Evolutionary conservation across 2,113 vertebrate genomes (phyloP).

Genomic region (Bombycilla garrulus): DNA sequence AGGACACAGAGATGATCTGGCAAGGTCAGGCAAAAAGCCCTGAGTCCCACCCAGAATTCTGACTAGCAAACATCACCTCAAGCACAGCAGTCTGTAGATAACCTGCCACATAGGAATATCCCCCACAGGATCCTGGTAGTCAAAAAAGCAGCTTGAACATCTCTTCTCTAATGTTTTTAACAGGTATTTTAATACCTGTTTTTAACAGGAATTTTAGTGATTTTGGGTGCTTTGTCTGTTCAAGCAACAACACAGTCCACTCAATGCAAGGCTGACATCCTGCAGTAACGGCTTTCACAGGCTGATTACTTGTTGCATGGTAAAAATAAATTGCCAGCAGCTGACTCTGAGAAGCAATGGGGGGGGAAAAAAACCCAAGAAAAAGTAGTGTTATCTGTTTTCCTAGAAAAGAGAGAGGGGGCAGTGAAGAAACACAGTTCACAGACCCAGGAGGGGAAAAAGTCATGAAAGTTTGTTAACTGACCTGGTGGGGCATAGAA

Average conservation of each 20-base stretch:
- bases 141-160: background rate
- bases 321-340: background rate
- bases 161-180: background rate
- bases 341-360: background rate
- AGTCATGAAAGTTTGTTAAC: background rate
- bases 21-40: background rate
- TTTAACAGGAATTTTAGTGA: background rate
- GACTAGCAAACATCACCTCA: background rate
- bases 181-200: background rate
- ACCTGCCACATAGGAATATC: background rate
- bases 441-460: background rate
- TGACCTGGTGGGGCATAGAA: background rate
- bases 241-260: background rate
- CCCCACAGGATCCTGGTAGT: background rate
- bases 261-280: background rate
- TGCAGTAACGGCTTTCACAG: background rate
- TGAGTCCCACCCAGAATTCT: background rate
- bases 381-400: background rate
- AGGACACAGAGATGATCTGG: background rate
- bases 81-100: background rate
- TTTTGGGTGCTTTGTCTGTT: background rate
- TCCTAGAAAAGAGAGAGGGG: background rate
- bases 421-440: background rate
- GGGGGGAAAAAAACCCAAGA: background rate
- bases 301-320: background rate